Evolutionary conservation across 2,113 vertebrate species (phyloP), one percentile per base, ranked within the genome.

Genomic region (Stomatorhinus ivindoensis): DNA sequence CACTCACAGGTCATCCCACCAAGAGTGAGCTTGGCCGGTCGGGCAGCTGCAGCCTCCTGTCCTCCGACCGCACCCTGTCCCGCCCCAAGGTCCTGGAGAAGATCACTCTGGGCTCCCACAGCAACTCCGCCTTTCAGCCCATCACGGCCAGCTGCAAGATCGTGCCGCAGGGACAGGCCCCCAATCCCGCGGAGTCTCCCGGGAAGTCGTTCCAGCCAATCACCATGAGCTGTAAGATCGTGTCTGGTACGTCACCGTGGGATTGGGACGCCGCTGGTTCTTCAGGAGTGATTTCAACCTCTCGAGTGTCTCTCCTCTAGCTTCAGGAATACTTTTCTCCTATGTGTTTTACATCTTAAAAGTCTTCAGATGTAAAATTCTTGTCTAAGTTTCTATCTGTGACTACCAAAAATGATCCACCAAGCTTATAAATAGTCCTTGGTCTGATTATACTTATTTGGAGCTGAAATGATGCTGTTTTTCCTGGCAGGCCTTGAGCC

Each of bases 161-260:
- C 91, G 95, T 98, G 86, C 97, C 98, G 21, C 98, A 98, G 92
- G 96, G 96, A 91, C 97, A 97, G 93, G 94, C 95, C 84, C 96
- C 97, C 27, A 98, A 96, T 93, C 97, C 97, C 11, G 94, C 96
- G 0, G 98, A 99, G 92, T 99, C 98, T 61, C 98, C 98, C 5
- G 97, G 98, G 92, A 99, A 99, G 91, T 98, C 97, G 27, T 99
- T 99, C 93, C 98, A 99, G 92, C 98, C 98, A 58, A 99, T 99
- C 94, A 99, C 98, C 87, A 99, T 98, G 98, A 99, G 98, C 96
- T 99, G 98, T 95, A 99, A 99, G 95, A 99, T 99, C 89, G 98
- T 99, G 92, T 99, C 98, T 96, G 98, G 98, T 99, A 96, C 91
- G 89, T 88, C 88, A 83, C 91, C 3, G 42, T 13, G 42, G 39